Evolutionary conservation across 1,140 invertebrate genomes (phyloP).

Genomic region (Ceratina calcarata): DNA sequence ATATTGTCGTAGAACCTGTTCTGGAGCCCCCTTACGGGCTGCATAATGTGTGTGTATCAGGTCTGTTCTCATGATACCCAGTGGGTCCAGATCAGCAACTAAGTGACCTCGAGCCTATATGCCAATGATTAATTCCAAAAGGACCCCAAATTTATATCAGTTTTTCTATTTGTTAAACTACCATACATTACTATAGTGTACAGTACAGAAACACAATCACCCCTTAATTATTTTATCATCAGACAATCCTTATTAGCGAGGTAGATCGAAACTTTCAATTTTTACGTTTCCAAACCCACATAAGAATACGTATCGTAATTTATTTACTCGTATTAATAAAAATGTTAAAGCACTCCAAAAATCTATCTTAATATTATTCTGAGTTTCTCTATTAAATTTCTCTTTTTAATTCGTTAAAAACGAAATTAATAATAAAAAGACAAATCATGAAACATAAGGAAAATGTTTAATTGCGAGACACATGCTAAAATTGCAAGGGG

Average conservation of each 20-base stretch:
- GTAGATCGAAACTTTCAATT: neutral
- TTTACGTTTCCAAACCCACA: neutral
- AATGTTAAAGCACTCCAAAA: neutral
- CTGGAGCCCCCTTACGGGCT: conserved; percentile 82
- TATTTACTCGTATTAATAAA: neutral
- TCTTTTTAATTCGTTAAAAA: neutral
- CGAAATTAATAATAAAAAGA: neutral
- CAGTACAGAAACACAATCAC: conserved; percentile 2
- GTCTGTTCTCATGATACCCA: conserved; percentile 88
- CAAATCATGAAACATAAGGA: neutral
- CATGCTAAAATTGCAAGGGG: conserved; percentile 55
- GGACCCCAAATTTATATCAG: conserved; percentile 68
- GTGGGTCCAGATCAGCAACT: conserved; percentile 96
- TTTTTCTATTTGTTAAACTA: conserved; percentile 38
- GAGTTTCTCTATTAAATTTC: conserved; percentile 6
- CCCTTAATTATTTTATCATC: conserved; percentile 24
- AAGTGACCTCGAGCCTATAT: conserved; percentile 96
- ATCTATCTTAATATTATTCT: neutral
- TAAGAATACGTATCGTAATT: neutral
- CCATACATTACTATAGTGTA: conserved; percentile 18
- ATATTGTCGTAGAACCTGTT: conserved; percentile 85
- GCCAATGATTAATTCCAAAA: conserved; percentile 72
- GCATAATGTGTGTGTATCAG: conserved; percentile 82
- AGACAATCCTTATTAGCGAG: neutral
- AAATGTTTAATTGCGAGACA: conserved; percentile 27